Conservation (phyloP, 1,140 invertebrate species). For the Bombus breviceps region DNA sequence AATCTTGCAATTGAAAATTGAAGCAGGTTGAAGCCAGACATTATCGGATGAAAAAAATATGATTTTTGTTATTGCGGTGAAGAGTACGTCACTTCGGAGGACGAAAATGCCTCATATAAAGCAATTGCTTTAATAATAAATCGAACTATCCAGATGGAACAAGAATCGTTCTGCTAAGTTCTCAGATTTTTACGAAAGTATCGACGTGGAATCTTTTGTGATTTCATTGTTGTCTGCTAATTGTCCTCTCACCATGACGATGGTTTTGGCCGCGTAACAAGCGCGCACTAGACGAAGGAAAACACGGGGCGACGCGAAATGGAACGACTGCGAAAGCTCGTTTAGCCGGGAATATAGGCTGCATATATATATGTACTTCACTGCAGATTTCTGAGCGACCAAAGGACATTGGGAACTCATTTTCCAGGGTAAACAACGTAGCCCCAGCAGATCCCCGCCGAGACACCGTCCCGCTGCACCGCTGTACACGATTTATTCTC, state of each 20-base stretch:
- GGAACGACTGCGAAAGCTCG: slow-evolving; percentile 10
- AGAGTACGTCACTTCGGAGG: too few relatives aligned
- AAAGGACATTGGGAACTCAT: slow-evolving; percentile 49
- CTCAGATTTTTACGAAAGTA: not conserved
- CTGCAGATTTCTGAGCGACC: slow-evolving; percentile 33
- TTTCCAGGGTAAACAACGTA: slow-evolving; percentile 47
- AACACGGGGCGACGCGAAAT: not conserved
- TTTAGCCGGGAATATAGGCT: slow-evolving; percentile 11
- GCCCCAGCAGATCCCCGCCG: not conserved
- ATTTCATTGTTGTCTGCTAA: not conserved
- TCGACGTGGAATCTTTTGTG: not conserved
- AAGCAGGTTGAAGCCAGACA: not conserved
- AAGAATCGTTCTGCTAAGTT: not conserved
- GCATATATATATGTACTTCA: not conserved
- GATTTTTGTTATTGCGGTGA: not conserved
- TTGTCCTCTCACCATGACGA: not conserved
- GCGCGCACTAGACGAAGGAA: not conserved
- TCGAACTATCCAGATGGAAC: not conserved
- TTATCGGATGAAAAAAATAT: not conserved
- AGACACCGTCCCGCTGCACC: not conserved
- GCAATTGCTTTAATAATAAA: not conserved
- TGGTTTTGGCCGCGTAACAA: not conserved
- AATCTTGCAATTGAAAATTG: not conserved
- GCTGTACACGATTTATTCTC: slow-evolving; percentile 42
- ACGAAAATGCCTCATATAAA: not conserved